These are phyloP conservation scores for Rhyacichthys aspro DNA, from an alignment of 2,797 vertebrate species.

Conservation along the genomic window DNA sequence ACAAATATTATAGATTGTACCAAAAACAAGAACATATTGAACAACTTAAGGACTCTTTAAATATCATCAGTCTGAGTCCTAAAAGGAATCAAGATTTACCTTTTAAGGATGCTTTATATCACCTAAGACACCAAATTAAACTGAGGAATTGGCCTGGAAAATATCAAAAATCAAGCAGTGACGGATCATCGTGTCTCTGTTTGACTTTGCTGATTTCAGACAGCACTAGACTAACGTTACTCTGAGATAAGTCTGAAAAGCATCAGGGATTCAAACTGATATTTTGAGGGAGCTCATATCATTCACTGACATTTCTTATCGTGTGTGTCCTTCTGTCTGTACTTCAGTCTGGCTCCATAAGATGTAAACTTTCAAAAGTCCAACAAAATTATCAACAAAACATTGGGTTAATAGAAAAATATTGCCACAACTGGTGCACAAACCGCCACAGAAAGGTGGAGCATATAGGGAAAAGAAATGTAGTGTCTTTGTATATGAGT, in stretches of 20 bases:
- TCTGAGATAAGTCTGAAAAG: neutral
- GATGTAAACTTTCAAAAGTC: neutral
- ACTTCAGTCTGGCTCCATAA: neutral
- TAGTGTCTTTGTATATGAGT: too few species aligned
- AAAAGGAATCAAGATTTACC: too few species aligned
- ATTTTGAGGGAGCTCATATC: neutral
- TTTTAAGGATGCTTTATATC: neutral
- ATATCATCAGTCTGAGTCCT: too few species aligned
- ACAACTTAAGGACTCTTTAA: too few species aligned
- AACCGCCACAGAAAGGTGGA: too few species aligned
- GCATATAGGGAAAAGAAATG: too few species aligned
- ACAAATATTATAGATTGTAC: too few species aligned
- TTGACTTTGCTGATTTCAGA: conserved; percentile 3
- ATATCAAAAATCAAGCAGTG: neutral
- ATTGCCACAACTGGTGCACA: too few species aligned
- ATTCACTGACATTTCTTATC: neutral
- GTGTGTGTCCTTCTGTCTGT: neutral
- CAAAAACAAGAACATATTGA: too few species aligned
- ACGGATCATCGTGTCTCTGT: neutral
- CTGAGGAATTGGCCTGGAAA: neutral
- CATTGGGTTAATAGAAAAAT: too few species aligned
- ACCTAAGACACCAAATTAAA: too few species aligned
- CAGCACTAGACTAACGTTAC: neutral
- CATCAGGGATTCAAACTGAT: neutral
- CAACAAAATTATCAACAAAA: neutral